These are phyloP conservation scores for Onychostoma macrolepis DNA, from an alignment of 2,113 vertebrate genomes.

Conservation along the genomic window DNA sequence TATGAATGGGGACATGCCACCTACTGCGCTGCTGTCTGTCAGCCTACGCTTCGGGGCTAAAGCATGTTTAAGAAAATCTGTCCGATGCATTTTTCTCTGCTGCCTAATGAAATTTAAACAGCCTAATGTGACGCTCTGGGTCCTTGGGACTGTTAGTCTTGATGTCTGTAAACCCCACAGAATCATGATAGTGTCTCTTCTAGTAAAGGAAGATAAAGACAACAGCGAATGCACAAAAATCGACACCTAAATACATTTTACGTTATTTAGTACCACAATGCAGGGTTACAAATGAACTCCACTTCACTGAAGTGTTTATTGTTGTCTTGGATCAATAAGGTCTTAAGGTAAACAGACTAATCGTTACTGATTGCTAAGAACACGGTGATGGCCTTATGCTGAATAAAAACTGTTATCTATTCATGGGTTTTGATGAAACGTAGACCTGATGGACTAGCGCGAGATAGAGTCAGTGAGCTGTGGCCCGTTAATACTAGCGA, in stretches of 20 bases:
- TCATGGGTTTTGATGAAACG: background rate
- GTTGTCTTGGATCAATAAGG: slow-evolving; percentile 38
- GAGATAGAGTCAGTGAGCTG: slow-evolving; percentile 5
- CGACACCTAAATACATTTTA: background rate
- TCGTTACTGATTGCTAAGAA: slow-evolving; percentile 18
- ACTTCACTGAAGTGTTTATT: slow-evolving; percentile 6
- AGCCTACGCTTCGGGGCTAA: slow-evolving; percentile 1
- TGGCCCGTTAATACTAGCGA: slow-evolving; percentile 18
- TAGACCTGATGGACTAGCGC: slow-evolving; percentile 14
- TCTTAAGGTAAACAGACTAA: slow-evolving; percentile 12
- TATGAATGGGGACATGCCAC: slow-evolving; percentile 44
- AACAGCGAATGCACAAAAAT: background rate
- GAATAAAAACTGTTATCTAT: background rate
- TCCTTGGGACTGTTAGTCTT: background rate
- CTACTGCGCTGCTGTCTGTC: slow-evolving; percentile 26
- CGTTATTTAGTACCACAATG: background rate
- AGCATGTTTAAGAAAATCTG: slow-evolving; percentile 14
- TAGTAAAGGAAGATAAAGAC: background rate
- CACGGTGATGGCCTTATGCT: background rate
- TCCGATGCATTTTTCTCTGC: slow-evolving; percentile 10
- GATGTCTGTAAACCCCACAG: background rate
- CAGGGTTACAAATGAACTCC: slow-evolving; percentile 14
- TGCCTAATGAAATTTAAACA: slow-evolving; percentile 20
- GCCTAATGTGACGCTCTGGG: background rate
- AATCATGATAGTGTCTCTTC: background rate